Evolutionary conservation across 2,797 vertebrate species (phyloP).

Genomic region (Hyperoplus immaculatus): DNA sequence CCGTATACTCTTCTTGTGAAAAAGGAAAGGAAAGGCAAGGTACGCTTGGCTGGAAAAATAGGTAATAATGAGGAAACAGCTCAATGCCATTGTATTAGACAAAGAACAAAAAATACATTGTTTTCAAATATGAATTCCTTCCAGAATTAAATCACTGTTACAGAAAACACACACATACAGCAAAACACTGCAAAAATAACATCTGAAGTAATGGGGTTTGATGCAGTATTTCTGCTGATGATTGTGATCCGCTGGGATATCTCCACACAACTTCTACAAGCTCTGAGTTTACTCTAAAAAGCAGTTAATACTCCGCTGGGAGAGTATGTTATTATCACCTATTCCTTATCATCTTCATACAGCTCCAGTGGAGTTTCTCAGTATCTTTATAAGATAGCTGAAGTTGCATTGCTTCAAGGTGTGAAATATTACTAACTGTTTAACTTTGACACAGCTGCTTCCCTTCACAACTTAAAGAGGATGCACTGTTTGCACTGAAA

Average conservation of each 20-base stretch:
- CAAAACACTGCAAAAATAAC: background rate
- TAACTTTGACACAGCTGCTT: slow-evolving; percentile 39
- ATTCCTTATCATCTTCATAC: slow-evolving; percentile 48
- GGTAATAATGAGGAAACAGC: background rate
- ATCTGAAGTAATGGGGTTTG: background rate
- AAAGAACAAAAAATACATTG: background rate
- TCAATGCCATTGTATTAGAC: background rate
- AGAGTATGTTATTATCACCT: slow-evolving; percentile 32
- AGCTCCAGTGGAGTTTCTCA: slow-evolving; percentile 29
- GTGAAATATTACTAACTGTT: slow-evolving; percentile 46
- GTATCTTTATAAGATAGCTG: slow-evolving; percentile 25
- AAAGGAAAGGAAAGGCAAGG: slow-evolving; percentile 5
- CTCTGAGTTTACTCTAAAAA: slow-evolving; percentile 29
- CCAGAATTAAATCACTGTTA: background rate
- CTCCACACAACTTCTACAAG: slow-evolving; percentile 20
- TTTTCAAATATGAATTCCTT: background rate
- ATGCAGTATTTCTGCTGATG: slow-evolving; percentile 13
- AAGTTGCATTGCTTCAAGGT: slow-evolving; percentile 34
- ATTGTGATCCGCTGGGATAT: slow-evolving; percentile 16
- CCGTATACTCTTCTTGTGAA: slow-evolving; percentile 5
- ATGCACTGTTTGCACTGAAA: slow-evolving; percentile 2
- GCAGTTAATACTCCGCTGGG: slow-evolving; percentile 37
- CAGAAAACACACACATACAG: background rate
- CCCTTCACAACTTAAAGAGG: slow-evolving; percentile 39
- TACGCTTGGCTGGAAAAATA: background rate